These are phyloP conservation scores for Mustelus asterias DNA, from an alignment of 2,113 vertebrate species.

Conservation along the genomic window DNA sequence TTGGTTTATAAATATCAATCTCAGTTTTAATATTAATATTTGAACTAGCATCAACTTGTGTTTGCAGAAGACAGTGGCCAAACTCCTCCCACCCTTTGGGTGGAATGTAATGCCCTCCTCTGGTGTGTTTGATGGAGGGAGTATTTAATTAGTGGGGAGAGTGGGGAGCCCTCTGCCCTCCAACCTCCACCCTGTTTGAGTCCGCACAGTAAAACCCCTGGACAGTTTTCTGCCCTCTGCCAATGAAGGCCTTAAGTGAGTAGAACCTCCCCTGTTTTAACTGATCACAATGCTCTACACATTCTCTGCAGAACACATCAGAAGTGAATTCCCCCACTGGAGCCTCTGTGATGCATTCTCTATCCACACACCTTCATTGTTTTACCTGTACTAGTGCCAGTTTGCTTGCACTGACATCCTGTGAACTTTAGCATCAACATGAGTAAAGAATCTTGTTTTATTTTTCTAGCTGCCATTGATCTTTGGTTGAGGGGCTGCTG, in stretches of 20 bases:
- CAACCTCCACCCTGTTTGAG: no score
- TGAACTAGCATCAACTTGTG: no score
- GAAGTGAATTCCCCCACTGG: background rate
- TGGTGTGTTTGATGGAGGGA: no score
- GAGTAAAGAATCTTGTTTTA: background rate
- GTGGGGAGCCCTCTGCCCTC: no score
- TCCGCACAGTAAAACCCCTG: no score
- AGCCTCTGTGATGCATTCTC: background rate
- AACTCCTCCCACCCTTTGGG: no score
- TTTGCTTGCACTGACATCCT: background rate
- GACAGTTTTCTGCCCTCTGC: no score
- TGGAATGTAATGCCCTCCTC: no score
- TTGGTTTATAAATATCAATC: background rate
- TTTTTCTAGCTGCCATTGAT: background rate
- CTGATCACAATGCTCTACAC: background rate
- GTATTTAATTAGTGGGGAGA: no score
- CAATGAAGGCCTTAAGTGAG: no score
- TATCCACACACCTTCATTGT: background rate
- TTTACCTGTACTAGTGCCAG: background rate
- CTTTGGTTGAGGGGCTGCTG: background rate
- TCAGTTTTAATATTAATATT: background rate
- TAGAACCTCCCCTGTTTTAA: background rate
- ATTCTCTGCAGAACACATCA: background rate
- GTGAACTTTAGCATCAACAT: no score
- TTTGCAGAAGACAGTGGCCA: no score